Conservation (phyloP, 92 coral and sea anemone genomes). For the Heliopora coerulea region DNA sequence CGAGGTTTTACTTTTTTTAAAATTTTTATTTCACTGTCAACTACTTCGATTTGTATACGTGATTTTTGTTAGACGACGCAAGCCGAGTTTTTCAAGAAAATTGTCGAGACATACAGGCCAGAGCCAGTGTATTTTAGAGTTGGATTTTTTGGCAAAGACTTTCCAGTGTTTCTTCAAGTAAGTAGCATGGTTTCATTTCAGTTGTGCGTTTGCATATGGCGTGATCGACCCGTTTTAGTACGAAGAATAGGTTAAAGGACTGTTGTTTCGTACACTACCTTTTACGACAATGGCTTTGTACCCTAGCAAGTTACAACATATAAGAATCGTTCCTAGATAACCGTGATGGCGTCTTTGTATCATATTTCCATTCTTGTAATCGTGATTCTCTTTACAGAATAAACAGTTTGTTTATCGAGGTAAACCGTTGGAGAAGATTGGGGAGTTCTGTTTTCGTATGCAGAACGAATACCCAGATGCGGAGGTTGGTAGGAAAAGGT, state of each 20-base stretch:
- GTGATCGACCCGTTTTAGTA: too few species aligned
- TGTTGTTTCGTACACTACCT: too few species aligned
- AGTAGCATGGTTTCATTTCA: too few species aligned
- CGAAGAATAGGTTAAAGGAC: too few species aligned
- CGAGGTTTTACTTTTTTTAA: too few species aligned
- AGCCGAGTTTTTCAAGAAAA: constrained; percentile 84
- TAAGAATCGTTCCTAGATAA: too few species aligned
- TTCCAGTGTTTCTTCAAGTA: constrained; percentile 87
- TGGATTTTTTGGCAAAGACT: constrained; percentile 85
- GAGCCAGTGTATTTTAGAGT: constrained; percentile 92
- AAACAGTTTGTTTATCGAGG: constrained; percentile 89
- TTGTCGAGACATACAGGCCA: constrained; percentile 76
- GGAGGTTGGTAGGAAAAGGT: constrained; percentile 50
- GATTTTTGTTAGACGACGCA: constrained; percentile 76
- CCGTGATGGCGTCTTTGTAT: too few species aligned
- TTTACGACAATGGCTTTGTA: too few species aligned
- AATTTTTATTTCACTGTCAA: not conserved
- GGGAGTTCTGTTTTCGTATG: constrained; percentile 79
- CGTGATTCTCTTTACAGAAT: constrained; percentile 54
- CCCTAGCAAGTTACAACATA: too few species aligned
- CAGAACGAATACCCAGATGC: constrained; percentile 93
- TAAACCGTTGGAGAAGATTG: constrained; percentile 80
- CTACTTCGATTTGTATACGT: not conserved
- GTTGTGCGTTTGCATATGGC: too few species aligned
- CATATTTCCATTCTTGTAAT: not conserved